Evolutionary conservation across 2,888 invertebrate genomes (phyloP).

Genomic region (Noctua pronuba): DNA sequence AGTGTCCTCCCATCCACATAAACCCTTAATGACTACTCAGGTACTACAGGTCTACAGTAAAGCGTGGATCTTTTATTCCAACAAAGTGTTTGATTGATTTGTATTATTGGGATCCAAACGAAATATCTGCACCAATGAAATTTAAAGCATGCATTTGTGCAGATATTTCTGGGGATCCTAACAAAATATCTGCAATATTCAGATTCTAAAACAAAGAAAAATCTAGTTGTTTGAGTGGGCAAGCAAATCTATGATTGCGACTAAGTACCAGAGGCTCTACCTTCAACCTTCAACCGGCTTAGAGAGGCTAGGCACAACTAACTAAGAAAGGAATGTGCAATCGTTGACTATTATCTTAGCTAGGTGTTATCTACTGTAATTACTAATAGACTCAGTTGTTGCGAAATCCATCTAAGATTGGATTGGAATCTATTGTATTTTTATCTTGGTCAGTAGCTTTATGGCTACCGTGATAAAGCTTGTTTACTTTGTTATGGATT

Average conservation of each 20-base stretch:
- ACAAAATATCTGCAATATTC: background rate
- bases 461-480: background rate
- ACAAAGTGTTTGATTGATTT: background rate
- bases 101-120: background rate
- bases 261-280: conserved; percentile 54
- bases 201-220: conserved; percentile 7
- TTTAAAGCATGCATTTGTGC: background rate
- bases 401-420: conserved; percentile 47
- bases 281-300: conserved; percentile 79
- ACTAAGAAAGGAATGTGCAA: conserved; percentile 77
- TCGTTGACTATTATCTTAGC: conserved; percentile 72
- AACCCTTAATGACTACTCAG: background rate
- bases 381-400: conserved; percentile 54
- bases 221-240: background rate
- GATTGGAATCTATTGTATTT: conserved; percentile 27
- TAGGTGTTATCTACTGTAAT: conserved; percentile 65
- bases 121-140: background rate
- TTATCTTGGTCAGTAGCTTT: background rate
- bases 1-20: conserved; percentile 14
- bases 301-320: conserved; percentile 73
- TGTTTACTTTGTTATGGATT: background rate
- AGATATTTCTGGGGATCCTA: background rate
- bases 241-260: conserved; percentile 6
- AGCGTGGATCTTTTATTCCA: background rate
- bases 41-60: too few relatives aligned